These are phyloP conservation scores for Paelopatides confundens DNA, from an alignment of 53 echinoderm and acorn worm genomes.

Conservation along the genomic window DNA sequence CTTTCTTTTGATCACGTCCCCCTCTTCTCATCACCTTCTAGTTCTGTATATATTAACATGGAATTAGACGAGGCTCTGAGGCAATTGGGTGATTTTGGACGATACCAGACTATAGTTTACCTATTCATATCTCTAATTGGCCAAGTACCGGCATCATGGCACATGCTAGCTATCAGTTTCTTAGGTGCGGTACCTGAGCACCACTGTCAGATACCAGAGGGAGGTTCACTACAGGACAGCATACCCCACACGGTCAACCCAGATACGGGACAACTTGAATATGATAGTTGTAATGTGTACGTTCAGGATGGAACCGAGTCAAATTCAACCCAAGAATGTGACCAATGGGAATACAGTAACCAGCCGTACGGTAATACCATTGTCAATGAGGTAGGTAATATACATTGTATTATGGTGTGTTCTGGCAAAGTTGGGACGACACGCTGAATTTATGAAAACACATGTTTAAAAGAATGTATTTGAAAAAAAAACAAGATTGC, in stretches of 20 bases:
- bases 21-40: too few species aligned
- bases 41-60: slow-evolving; percentile 60
- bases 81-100: slow-evolving; percentile 81
- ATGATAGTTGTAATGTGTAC: slow-evolving; percentile 72
- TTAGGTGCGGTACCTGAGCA: slow-evolving; percentile 86
- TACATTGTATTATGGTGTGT: not conserved
- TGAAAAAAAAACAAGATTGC: too few species aligned
- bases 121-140: slow-evolving; percentile 84
- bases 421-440: not conserved
- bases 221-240: slow-evolving; percentile 38
- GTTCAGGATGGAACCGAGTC: slow-evolving; percentile 47
- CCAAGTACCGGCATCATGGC: slow-evolving; percentile 89
- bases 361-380: slow-evolving; percentile 78
- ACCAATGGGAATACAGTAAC: slow-evolving; percentile 81
- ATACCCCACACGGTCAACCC: slow-evolving; percentile 35
- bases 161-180: slow-evolving; percentile 90
- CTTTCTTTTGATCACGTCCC: too few species aligned
- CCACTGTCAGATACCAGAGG: slow-evolving; percentile 66
- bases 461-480: too few species aligned
- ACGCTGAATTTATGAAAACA: not conserved
- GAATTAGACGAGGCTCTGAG: slow-evolving; percentile 86
- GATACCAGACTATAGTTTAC: slow-evolving; percentile 87
- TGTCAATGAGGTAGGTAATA: slow-evolving; percentile 76
- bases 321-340: slow-evolving; percentile 71
- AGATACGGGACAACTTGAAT: slow-evolving; percentile 48